phyloP scores from a whole-genome alignment of 2,113 vertebrate genomes.

The Tichodroma muraria region DNA sequence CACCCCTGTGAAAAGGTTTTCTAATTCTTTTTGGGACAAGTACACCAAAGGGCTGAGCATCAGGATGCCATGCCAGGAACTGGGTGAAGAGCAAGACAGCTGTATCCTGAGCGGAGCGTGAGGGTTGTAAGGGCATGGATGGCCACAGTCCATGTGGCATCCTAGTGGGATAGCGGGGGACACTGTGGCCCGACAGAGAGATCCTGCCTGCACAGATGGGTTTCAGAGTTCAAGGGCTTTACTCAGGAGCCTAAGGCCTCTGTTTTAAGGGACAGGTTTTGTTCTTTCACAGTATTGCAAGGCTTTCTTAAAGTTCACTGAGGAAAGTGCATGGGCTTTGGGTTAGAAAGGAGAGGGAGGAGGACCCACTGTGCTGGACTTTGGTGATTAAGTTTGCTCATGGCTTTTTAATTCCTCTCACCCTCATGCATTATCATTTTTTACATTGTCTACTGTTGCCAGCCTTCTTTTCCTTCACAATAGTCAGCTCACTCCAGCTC shows the following conservation, averaged over 20 bases:
- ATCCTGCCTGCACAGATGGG: neutral
- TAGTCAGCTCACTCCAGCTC: neutral
- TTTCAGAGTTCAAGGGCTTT: neutral
- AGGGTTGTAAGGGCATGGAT: neutral
- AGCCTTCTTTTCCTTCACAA: neutral
- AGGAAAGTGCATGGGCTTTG: neutral
- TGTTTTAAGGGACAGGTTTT: neutral
- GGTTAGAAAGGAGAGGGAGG: neutral
- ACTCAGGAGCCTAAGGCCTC: neutral
- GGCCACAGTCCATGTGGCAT: neutral
- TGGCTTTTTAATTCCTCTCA: neutral
- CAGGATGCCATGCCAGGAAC: neutral
- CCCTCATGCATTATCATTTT: neutral
- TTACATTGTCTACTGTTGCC: neutral
- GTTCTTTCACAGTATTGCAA: neutral
- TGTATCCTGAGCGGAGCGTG: rapidly evolving
- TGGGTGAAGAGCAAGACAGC: neutral
- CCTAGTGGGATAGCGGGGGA: neutral
- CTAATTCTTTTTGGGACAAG: neutral
- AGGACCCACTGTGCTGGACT: neutral
- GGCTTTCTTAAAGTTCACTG: neutral
- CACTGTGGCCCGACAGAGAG: neutral
- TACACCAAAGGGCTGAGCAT: neutral
- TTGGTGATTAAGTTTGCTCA: neutral
- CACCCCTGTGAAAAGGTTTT: neutral